Evolutionary conservation across 1,140 invertebrate species (phyloP).

Genomic region (Plutomurus gul): DNA sequence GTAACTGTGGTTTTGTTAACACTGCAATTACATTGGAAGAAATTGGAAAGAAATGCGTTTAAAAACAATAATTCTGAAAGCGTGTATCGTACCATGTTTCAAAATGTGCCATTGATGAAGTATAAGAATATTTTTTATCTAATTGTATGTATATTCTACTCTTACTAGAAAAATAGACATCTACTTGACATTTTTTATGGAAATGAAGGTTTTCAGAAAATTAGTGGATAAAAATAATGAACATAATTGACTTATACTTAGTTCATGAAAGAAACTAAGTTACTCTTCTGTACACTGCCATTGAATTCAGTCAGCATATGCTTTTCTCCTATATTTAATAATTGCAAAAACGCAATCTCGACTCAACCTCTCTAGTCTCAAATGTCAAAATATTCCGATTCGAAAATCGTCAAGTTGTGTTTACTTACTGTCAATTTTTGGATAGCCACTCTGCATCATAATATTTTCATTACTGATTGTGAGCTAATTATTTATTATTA

Average conservation of each 20-base stretch:
- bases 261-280: too few species aligned
- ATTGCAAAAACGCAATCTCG: too few species aligned
- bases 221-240: conserved; percentile 8
- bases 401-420: not conserved
- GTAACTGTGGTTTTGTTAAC: too few species aligned
- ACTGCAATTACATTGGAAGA: too few species aligned
- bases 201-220: conserved; percentile 1
- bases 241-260: not conserved
- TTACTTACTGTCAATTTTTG: not conserved
- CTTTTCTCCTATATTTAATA: not conserved
- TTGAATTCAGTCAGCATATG: not conserved
- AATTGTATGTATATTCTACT: conserved; percentile 20
- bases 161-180: conserved; percentile 10
- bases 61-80: not conserved
- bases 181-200: conserved; percentile 20
- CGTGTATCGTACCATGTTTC: not conserved
- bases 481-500: too few species aligned
- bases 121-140: conserved; percentile 29
- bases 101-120: conserved; percentile 26
- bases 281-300: not conserved
- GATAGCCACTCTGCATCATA: not conserved
- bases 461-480: conserved; percentile 13
- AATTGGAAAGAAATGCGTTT: not conserved
- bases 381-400: not conserved
- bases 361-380: too few species aligned